Conservation (phyloP, 2,888 invertebrate species). For the Blomia tropicalis region DNA sequence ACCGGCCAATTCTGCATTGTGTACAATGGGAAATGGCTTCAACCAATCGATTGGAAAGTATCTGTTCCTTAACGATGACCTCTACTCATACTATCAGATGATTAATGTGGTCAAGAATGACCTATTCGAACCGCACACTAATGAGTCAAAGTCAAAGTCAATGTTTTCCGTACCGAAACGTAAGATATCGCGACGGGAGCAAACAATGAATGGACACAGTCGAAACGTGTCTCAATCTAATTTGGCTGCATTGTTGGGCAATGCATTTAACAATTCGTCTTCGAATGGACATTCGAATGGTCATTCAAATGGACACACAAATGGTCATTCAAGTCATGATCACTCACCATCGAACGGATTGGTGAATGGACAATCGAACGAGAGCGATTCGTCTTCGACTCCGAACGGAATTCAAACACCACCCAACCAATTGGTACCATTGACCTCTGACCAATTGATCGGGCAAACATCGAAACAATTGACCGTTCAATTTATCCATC, state of each 20-base stretch:
- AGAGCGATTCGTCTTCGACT: background rate
- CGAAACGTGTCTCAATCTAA: background rate
- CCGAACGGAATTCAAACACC: background rate
- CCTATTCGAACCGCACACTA: slow-evolving; percentile 14
- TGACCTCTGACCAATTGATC: background rate
- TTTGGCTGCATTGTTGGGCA: background rate
- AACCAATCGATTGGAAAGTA: background rate
- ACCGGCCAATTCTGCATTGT: background rate
- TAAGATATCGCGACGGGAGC: slow-evolving; percentile 7
- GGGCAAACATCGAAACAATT: slow-evolving; percentile 7
- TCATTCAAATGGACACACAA: background rate
- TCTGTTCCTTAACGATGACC: slow-evolving; percentile 7
- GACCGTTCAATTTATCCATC: slow-evolving; percentile 20
- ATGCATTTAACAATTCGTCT: background rate
- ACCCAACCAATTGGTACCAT: background rate
- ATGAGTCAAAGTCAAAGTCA: background rate
- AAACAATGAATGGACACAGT: background rate
- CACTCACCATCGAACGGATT: background rate
- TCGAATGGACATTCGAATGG: background rate
- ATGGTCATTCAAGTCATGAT: background rate
- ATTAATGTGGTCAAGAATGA: slow-evolving; percentile 20
- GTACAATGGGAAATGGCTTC: background rate
- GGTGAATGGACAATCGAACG: background rate
- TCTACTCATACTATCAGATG: slow-evolving; percentile 21
- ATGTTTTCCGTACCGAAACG: slow-evolving; percentile 17